Percentiles rank a stretch among this genome's conserved stretches.
Conservation (phyloP, 2,113 vertebrate species). For the Nicator chloris region DNA sequence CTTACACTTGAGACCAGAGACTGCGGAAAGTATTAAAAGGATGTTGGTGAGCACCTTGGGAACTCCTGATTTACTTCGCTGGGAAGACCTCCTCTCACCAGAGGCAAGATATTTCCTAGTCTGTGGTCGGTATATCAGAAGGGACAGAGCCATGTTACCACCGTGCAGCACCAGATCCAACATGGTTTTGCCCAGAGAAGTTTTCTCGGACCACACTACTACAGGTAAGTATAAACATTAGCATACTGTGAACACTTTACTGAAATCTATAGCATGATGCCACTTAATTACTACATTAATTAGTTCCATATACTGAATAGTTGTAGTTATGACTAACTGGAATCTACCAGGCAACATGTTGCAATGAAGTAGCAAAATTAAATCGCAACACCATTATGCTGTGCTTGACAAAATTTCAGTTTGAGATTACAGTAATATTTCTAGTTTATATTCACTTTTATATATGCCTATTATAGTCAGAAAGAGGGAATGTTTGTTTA, state of each 20-base stretch:
- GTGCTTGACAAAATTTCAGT: constrained; percentile 22
- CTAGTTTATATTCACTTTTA: constrained; percentile 9
- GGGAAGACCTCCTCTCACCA: background rate
- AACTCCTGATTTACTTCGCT: background rate
- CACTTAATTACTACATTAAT: background rate
- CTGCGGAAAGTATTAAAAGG: background rate
- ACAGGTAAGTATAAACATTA: background rate
- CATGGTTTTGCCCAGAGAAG: background rate
- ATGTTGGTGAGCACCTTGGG: background rate
- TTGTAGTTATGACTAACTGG: background rate
- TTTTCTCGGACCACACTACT: background rate
- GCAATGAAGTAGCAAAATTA: constrained; percentile 42
- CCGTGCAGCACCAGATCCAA: background rate
- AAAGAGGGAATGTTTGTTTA: background rate
- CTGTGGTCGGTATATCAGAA: background rate
- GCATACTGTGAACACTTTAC: background rate
- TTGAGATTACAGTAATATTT: background rate
- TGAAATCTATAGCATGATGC: background rate
- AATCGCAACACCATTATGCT: constrained; percentile 28
- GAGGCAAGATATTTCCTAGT: background rate
- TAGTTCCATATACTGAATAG: background rate
- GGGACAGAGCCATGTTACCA: background rate
- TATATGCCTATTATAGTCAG: background rate
- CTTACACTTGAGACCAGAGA: background rate
- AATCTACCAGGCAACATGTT: background rate